Evolutionary conservation across 2,113 vertebrate genomes (phyloP), one percentile per base, ranked within the genome.

Genomic region (Silurus glanis): DNA sequence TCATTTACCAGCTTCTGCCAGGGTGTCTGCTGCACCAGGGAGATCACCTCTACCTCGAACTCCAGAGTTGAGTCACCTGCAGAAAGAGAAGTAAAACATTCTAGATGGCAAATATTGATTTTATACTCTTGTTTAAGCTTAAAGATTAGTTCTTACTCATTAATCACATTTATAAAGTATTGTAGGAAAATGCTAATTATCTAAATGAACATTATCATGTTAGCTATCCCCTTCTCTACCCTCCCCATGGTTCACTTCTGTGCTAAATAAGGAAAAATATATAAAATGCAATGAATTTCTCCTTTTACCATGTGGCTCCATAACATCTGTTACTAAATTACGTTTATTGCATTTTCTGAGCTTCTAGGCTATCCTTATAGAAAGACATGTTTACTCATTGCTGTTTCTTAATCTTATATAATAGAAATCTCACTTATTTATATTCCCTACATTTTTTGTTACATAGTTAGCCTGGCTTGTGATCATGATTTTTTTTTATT

Each of bases 41-140:
- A 94, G 56, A 99, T 93, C 89, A 98, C 95, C 92, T 99, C 97
- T 92, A 98, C 97, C 80, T 99, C 98, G 17, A 98, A 99, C 88
- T 96, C 93, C 61, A 99, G 95, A 64, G 93, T 92, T 0, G 97
- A 95, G 0, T 99, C 96, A 49, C 95, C 98, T 99, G 88, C 85
- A 74, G 14, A 47, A 9, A 71, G 14, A n/a, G 37, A 71, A 59
- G 78, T 45, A 17, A 45, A 61, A 23, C 2, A 45, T 12, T 59
- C 28, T 80, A 21, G 37, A 61, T 61, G 25, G 81, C 55, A n/a
- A 53, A 21, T 9, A 64, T 2, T 66, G 59, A 51, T 21, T 64
- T 82, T 82, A 66, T 51, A 47, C 19, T 12, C 10, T 59, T 12
- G 14, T 80, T 45, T 51, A n/a, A 64, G 23, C 61, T 58, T 1